Evolutionary conservation across 2,797 vertebrate genomes (phyloP).

Genomic region (Mastacembelus armatus): DNA sequence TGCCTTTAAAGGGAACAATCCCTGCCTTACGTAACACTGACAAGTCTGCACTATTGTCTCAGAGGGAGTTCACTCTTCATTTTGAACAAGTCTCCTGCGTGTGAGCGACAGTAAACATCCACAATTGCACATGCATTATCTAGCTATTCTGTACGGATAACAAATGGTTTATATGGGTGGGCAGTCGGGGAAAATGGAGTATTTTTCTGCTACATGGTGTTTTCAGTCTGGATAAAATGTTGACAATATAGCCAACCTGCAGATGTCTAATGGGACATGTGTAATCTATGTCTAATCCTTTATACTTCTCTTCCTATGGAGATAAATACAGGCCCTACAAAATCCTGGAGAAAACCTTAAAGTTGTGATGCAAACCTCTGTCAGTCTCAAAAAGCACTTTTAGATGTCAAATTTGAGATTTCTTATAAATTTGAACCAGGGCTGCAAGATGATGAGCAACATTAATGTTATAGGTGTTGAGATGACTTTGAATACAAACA

Average conservation of each 20-base stretch:
- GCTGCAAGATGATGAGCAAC: neutral
- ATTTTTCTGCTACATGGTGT: neutral
- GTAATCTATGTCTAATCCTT: too few species aligned
- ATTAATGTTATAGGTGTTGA: conserved; percentile 13
- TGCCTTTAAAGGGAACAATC: conserved; percentile 38
- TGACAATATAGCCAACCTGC: neutral
- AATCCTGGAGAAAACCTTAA: too few species aligned
- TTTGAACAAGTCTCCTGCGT: conserved; percentile 38
- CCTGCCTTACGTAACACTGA: conserved; percentile 46
- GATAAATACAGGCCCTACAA: too few species aligned
- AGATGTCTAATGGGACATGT: neutral
- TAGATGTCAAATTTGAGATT: neutral
- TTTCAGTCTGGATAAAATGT: neutral
- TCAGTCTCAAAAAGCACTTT: neutral
- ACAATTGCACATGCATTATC: conserved; percentile 15
- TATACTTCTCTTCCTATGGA: too few species aligned
- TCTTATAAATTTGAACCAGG: conserved; percentile 7
- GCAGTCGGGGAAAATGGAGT: neutral
- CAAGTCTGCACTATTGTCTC: conserved; percentile 23
- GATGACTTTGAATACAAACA: conserved; percentile 40
- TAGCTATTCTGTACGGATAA: conserved; percentile 20
- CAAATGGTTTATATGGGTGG: neutral
- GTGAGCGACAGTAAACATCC: conserved; percentile 31
- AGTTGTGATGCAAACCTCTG: too few species aligned
- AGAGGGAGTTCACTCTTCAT: conserved; percentile 49